Conservation (phyloP, 2,113 vertebrate genomes). For the Ammodytes dubius region DNA sequence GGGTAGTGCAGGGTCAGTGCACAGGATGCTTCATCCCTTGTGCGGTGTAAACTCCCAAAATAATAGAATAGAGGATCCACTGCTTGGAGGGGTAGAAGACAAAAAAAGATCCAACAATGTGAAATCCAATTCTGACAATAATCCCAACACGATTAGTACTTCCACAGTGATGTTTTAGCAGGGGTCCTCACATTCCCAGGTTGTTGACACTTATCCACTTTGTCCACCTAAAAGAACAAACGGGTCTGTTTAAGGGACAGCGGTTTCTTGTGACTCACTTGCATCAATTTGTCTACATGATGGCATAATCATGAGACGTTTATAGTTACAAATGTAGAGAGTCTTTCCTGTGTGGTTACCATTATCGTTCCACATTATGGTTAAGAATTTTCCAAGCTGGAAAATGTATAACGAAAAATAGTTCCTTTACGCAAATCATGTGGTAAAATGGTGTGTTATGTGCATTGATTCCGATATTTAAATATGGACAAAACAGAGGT, state of each 20-base stretch:
- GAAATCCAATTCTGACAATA: conserved; percentile 52
- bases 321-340: conserved; percentile 38
- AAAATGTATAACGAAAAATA: conserved; percentile 3
- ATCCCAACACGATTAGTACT: conserved; percentile 61
- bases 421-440: no score
- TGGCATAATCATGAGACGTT: conserved; percentile 8
- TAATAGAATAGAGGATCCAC: not conserved
- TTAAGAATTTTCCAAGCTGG: conserved; percentile 3
- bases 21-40: conserved; percentile 45
- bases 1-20: conserved; percentile 39
- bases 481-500: not conserved
- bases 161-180: conserved; percentile 45
- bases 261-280: not conserved
- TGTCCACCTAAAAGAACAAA: conserved; percentile 43
- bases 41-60: conserved; percentile 10
- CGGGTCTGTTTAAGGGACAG: conserved; percentile 34
- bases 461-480: not conserved
- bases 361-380: conserved; percentile 15
- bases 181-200: conserved; percentile 45
- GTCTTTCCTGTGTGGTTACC: conserved; percentile 34
- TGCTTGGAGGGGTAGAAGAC: not conserved
- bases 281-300: conserved; percentile 7
- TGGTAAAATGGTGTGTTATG: no score
- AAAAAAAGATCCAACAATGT: not conserved
- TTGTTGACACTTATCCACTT: conserved; percentile 15